phyloP scores from a whole-genome alignment of 2,888 invertebrate species.

The Eristalinus aeneus region DNA sequence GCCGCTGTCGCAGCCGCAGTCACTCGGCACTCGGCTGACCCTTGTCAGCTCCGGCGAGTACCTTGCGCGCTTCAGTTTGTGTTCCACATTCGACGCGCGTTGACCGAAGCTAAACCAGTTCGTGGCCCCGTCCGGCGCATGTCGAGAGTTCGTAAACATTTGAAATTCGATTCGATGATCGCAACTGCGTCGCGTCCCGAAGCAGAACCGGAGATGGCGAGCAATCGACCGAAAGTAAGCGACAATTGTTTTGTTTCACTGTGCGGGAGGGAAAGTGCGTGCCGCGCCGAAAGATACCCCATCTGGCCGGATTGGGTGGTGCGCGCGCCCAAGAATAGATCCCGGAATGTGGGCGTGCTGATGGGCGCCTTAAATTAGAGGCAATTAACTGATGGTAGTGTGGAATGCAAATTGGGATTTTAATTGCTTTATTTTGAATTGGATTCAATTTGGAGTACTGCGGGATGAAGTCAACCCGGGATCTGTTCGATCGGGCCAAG shows the following conservation, averaged over 20 bases:
- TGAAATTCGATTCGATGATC: slow-evolving; percentile 24
- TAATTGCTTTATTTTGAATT: slow-evolving; percentile 31
- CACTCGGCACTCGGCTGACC: slow-evolving; percentile 43
- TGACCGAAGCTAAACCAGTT: not conserved
- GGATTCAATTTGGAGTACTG: slow-evolving; percentile 7
- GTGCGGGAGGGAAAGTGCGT: slow-evolving; percentile 34
- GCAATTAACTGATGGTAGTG: slow-evolving; percentile 37
- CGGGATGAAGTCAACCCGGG: not conserved
- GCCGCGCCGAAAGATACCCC: not conserved
- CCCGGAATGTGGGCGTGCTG: slow-evolving; percentile 40
- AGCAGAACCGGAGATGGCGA: slow-evolving; percentile 31
- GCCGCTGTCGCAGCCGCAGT: not conserved
- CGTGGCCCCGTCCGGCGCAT: slow-evolving; percentile 17
- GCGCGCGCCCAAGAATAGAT: slow-evolving; percentile 27
- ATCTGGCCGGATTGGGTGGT: slow-evolving; percentile 3
- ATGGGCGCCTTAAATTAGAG: slow-evolving; percentile 17
- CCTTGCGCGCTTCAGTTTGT: slow-evolving; percentile 48
- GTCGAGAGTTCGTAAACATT: slow-evolving; percentile 46
- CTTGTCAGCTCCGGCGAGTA: slow-evolving; percentile 29
- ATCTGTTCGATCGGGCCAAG: not conserved
- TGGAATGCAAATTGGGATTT: slow-evolving; percentile 30
- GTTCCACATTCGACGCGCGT: slow-evolving; percentile 50
- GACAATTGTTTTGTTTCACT: slow-evolving; percentile 26
- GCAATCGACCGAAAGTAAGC: slow-evolving; percentile 62
- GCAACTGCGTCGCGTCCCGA: not conserved